These are phyloP conservation scores for Abrostola triplasia DNA, from an alignment of 2,888 invertebrate genomes.

Conservation along the genomic window DNA sequence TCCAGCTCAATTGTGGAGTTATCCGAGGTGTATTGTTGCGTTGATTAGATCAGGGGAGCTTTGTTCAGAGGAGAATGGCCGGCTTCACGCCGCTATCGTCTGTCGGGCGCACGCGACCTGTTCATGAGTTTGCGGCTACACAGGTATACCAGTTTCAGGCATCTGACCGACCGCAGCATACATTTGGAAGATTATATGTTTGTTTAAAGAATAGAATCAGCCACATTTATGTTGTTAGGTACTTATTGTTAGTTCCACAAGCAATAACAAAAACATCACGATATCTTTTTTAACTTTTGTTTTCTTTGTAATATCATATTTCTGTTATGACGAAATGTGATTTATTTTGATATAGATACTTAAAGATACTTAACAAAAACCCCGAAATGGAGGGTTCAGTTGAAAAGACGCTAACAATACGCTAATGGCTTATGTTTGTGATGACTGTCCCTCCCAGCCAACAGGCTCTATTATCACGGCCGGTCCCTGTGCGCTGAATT, in stretches of 20 bases:
- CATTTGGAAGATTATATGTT: slow-evolving; percentile 42
- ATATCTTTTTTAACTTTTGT: slow-evolving; percentile 20
- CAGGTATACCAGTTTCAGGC: slow-evolving; percentile 60
- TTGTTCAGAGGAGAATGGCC: slow-evolving; percentile 80
- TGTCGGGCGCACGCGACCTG: slow-evolving; percentile 75
- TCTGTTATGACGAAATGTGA: slow-evolving; percentile 46
- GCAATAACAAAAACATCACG: neutral
- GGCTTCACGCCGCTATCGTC: slow-evolving; percentile 72
- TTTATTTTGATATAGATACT: slow-evolving; percentile 63
- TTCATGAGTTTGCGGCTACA: slow-evolving; percentile 66
- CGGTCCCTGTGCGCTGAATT: slow-evolving; percentile 84
- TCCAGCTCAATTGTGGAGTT: slow-evolving; percentile 78
- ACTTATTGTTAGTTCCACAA: neutral
- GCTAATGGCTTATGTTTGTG: slow-evolving; percentile 86
- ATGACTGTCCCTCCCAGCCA: slow-evolving; percentile 83
- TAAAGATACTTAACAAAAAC: slow-evolving; percentile 68
- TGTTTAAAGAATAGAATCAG: slow-evolving; percentile 14
- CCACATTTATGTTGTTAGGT: neutral
- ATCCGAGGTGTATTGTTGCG: slow-evolving; percentile 84
- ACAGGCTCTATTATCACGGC: slow-evolving; percentile 84
- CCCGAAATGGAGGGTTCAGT: slow-evolving; percentile 71
- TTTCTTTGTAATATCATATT: slow-evolving; percentile 31
- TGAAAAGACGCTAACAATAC: slow-evolving; percentile 83
- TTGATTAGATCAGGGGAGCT: slow-evolving; percentile 86
- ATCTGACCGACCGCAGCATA: slow-evolving; percentile 62